Evolutionary conservation across 2,113 vertebrate species (phyloP).

Genomic region (Fregetta grallaria): DNA sequence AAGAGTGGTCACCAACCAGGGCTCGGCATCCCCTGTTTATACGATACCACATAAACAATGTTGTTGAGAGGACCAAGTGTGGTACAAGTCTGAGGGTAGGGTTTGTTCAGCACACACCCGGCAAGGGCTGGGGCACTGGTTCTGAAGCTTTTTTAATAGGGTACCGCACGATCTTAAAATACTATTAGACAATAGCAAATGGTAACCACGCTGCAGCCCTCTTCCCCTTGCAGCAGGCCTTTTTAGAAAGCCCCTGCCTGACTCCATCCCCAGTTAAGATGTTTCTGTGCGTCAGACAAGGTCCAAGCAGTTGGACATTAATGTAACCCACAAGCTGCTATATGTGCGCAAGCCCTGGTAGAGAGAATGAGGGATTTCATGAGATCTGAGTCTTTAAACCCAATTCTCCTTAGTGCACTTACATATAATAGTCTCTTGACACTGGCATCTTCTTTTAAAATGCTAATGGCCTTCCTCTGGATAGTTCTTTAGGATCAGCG

Average conservation of each 20-base stretch:
- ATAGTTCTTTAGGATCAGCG: not conserved
- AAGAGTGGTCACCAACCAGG: not conserved
- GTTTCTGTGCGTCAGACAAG: not conserved
- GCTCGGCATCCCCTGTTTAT: not conserved
- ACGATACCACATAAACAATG: accelerated
- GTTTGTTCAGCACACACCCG: not conserved
- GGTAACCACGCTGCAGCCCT: not conserved
- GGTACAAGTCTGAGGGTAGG: not conserved
- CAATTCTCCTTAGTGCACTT: not conserved
- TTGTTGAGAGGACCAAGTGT: not conserved
- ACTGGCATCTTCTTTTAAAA: slow-evolving; percentile 13
- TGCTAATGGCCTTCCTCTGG: not conserved
- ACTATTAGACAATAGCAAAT: not conserved
- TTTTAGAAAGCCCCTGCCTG: not conserved
- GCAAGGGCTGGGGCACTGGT: not conserved
- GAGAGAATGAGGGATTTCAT: not conserved
- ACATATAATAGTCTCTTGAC: not conserved
- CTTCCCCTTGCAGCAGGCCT: not conserved
- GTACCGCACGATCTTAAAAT: not conserved
- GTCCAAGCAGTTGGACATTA: not conserved
- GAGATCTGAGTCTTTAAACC: not conserved
- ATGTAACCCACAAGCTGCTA: not conserved
- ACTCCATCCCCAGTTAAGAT: not conserved
- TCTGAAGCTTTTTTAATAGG: not conserved
- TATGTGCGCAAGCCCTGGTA: not conserved